Base-by-base conservation (phyloP, 2,888 invertebrate genomes). In the Xylota sylvarum region DNA sequence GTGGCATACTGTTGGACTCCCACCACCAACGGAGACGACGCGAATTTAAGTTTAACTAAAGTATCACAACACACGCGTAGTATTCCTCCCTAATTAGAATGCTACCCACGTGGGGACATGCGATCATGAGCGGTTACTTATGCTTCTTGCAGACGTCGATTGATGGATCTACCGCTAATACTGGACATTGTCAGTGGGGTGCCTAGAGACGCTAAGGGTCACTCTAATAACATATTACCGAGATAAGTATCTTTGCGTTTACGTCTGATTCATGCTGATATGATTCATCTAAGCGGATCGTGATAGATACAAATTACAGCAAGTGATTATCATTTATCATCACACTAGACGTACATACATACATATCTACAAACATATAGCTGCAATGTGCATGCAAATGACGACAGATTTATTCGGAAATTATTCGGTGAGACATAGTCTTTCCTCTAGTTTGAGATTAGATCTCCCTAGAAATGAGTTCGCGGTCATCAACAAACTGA, bases 71-170 rank as follows among this genome's bases (percentile, higher is more conserved):
- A 65, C 72, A 32, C 64, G 65, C 55, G 60, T 65, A 50, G 30
- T 32, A 12, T 37, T 79, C 40, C 50, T 23, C n/a, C 32, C 14
- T 76, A 52, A 65, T 85, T 77, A 72, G 64, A 72, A 85, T 85
- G 80, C 85, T 58, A 43, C 3, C 46, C 85, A 80, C 76, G 85
- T 65, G 12, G 50, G 30, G 48, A 50, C 69, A 64, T 69, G 70
- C 85, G 35, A 69, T 62, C 73, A 77, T 67, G 72, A 77, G 70
- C 43, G 62, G 67, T 74, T 74, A 62, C 85, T 80, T 85, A 72
- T 77, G 70, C 80, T 80, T 72, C 32, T 85, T 65, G 60, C 65
- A 76, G 56, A 85, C 76, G 19, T 69, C 55, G 48, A 78, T 62
- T 67, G 65, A 74, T 35, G 69, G 76, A 76, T 80, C 80, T 76